These are phyloP conservation scores for Ambastaia sidthimunki DNA, from an alignment of 2,797 vertebrate genomes.

Conservation along the genomic window DNA sequence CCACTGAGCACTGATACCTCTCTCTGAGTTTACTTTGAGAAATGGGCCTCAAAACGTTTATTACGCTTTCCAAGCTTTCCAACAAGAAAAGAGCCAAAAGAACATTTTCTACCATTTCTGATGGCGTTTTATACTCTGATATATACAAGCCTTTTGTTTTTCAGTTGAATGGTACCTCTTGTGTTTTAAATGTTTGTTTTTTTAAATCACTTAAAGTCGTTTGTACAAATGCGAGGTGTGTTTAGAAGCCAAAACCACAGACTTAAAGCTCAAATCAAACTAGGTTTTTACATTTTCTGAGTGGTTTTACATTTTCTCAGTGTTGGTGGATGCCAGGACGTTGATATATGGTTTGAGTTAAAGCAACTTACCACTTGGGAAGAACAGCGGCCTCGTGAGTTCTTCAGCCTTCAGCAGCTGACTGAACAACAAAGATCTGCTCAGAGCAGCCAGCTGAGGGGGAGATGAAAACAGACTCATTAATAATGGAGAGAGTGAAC, in stretches of 20 bases:
- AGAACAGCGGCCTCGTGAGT: slow-evolving; percentile 42
- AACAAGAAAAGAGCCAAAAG: not conserved
- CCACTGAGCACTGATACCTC: slow-evolving; percentile 36
- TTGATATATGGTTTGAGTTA: not conserved
- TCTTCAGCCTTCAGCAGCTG: slow-evolving; percentile 55
- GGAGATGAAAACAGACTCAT: slow-evolving; percentile 54
- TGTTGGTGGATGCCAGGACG: not conserved
- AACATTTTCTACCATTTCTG: not conserved
- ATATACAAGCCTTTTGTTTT: not conserved
- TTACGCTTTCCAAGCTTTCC: slow-evolving; percentile 7
- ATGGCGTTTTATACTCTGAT: slow-evolving; percentile 14
- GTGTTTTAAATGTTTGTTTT: not conserved
- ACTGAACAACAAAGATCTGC: slow-evolving; percentile 57
- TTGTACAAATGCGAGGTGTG: not conserved
- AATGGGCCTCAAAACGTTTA: slow-evolving; percentile 18
- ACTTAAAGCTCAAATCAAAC: not conserved
- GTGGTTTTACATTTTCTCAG: too few species aligned
- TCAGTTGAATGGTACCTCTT: not conserved
- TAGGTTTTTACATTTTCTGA: too few species aligned
- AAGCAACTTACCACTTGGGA: not conserved
- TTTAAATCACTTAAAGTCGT: not conserved
- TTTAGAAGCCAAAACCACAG: not conserved
- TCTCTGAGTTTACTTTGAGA: slow-evolving; percentile 40
- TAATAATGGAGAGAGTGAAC: slow-evolving; percentile 57
- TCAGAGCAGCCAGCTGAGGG: slow-evolving; percentile 32